Evolutionary conservation across 2,113 vertebrate species (phyloP).

Genomic region (Catagonus wagneri): DNA sequence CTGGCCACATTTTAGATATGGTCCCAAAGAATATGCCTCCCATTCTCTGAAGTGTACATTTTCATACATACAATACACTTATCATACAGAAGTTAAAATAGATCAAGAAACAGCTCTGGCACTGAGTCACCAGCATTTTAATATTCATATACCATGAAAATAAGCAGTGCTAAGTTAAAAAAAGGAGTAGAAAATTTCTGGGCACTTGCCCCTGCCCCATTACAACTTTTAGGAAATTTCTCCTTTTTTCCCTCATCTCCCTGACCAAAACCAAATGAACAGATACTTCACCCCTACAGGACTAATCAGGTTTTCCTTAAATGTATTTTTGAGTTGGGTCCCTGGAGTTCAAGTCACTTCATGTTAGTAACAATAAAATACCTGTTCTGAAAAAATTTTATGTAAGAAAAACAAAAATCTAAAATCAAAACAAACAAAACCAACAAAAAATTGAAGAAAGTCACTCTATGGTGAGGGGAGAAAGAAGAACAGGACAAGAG

Average conservation of each 20-base stretch:
- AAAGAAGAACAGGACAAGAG: not conserved
- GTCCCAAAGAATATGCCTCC: conserved; percentile 58
- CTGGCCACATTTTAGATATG: conserved; percentile 67
- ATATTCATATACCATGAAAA: conserved; percentile 38
- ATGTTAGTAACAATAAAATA: not conserved
- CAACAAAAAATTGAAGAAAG: not conserved
- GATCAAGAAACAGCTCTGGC: conserved; percentile 56
- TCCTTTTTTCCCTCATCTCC: not conserved
- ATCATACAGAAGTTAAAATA: conserved; percentile 73
- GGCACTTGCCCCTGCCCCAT: not conserved
- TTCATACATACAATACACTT: conserved; percentile 75
- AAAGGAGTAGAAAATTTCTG: not conserved
- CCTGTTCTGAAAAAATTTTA: not conserved
- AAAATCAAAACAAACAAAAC: not conserved
- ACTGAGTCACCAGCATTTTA: conserved; percentile 63
- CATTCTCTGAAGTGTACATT: conserved; percentile 74
- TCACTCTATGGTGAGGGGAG: not conserved
- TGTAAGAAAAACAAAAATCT: not conserved
- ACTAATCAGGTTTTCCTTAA: not conserved
- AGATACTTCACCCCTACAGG: not conserved
- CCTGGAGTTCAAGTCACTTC: not conserved
- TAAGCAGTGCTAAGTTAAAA: not conserved
- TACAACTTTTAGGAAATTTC: not conserved
- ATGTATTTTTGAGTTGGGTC: not conserved
- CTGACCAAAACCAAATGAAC: not conserved